Conservation (phyloP, 2,888 invertebrate species). For the Dasysyrphus albostriatus region DNA sequence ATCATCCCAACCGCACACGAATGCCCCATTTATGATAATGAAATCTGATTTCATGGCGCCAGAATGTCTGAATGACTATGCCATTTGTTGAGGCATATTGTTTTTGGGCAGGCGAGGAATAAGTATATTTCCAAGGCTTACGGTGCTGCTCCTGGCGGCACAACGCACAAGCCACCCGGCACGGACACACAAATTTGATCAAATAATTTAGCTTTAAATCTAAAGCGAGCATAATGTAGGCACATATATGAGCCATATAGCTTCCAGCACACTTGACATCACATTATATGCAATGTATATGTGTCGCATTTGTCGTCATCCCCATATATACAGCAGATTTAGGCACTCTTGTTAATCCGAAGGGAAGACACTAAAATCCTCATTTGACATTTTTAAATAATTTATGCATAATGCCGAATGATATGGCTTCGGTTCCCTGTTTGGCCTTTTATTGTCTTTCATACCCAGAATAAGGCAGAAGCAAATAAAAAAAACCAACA, state of each 20-base stretch:
- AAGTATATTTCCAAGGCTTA: background rate
- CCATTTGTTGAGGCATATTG: slow-evolving; percentile 36
- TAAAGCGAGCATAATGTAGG: background rate
- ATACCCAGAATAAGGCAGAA: background rate
- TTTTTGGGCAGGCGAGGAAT: background rate
- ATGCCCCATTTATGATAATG: slow-evolving; percentile 72
- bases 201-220: slow-evolving; percentile 36
- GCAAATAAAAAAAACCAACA: background rate
- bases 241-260: background rate
- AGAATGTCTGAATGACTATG: slow-evolving; percentile 62
- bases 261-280: slow-evolving; percentile 37
- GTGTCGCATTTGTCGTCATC: slow-evolving; percentile 3
- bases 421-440: slow-evolving; percentile 41
- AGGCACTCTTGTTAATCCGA: slow-evolving; percentile 50
- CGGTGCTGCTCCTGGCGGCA: background rate
- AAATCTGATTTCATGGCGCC: slow-evolving; percentile 66
- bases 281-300: background rate
- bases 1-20: slow-evolving; percentile 60
- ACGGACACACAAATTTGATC: slow-evolving; percentile 40
- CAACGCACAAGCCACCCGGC: slow-evolving; percentile 5
- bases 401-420: slow-evolving; percentile 67
- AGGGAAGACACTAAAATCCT: slow-evolving; percentile 61
- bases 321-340: background rate
- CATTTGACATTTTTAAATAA: slow-evolving; percentile 61
- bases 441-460: slow-evolving; percentile 57